Base-by-base conservation (phyloP, 1,140 invertebrate genomes). In the Euglossa dilemma region DNA sequence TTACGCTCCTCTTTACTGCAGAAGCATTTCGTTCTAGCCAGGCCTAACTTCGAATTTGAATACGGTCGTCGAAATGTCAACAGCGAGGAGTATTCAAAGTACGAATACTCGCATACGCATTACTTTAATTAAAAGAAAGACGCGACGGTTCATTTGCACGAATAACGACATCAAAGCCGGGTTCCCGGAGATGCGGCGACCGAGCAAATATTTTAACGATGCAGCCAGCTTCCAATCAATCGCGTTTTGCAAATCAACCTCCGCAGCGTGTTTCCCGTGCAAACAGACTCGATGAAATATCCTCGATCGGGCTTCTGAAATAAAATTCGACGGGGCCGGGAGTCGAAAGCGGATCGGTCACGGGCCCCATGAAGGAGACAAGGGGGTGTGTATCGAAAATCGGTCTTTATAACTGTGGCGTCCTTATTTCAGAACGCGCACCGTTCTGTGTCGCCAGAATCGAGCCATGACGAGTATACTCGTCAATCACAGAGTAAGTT, bases 231-330 rank as follows among this genome's bases (percentile, higher is more conserved):
- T 79, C 25, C 66, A 70, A 79, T 71, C 77, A 79, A 71, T 79
- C 66, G 77, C 66, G 66, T 71, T 71, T 79, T 71, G 76, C 77
- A 71, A 79, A 79, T 79, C 66, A 71, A 79, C 52, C 66, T 18
- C 43, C 16, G 18, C 16, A 25, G 23, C 67, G 66, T 50, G 66
- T 79, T 71, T 59, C 66, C n/a, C 66, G 25, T 71, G 66, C 66
- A 50, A 71, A 79, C 54, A 71, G 77, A 61, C 66, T 28, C 43
- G 77, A 79, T 79, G 23, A 79, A 79, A 71, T 61, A 79, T 59
- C 57, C 66, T 8, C 77, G 43, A 79, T 79, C 56, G 66, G 54
- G 54, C 25, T 61, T 50, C 54, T 59, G 25, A 59, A 79, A 79
- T 71, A 79, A 79, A 79, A 79, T 79, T 79, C 66, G 47, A 79